Evolutionary conservation across 2,888 invertebrate species (phyloP).

Genomic region (Phaonia tiefii): DNA sequence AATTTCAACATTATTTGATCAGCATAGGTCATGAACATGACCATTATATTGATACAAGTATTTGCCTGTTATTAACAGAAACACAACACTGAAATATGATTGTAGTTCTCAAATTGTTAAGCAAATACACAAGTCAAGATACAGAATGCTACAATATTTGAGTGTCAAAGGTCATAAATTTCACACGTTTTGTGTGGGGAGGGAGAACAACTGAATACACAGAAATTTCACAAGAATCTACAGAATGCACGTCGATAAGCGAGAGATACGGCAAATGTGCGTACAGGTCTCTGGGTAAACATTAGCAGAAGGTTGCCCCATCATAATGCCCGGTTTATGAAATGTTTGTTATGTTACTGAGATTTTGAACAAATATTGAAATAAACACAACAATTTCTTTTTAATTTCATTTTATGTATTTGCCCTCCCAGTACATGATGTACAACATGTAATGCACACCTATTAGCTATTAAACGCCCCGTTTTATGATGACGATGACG

Average conservation of each 20-base stretch:
- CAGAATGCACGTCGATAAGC: too few species aligned
- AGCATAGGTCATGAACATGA: slow-evolving; percentile 5
- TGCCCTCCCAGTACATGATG: background rate
- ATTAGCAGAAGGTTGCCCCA: too few species aligned
- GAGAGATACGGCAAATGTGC: background rate
- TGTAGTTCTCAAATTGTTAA: background rate
- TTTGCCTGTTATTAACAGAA: slow-evolving; percentile 4
- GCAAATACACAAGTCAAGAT: background rate
- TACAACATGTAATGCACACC: background rate
- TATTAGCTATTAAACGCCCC: slow-evolving; percentile 19
- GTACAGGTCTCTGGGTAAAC: too few species aligned
- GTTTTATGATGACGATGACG: background rate
- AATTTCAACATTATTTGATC: background rate
- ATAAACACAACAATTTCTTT: slow-evolving; percentile 40
- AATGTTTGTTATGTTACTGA: slow-evolving; percentile 21
- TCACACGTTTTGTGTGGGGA: slow-evolving; percentile 46
- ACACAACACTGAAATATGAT: background rate
- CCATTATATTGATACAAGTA: background rate
- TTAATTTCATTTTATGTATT: slow-evolving; percentile 19
- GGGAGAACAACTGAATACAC: background rate
- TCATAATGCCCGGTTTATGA: background rate
- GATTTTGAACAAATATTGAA: slow-evolving; percentile 51
- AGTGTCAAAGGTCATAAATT: slow-evolving; percentile 47
- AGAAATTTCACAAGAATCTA: background rate
- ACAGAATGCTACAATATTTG: slow-evolving; percentile 14